Base-by-base conservation (phyloP, 2,888 invertebrate genomes). In the Sicus ferrugineus region DNA sequence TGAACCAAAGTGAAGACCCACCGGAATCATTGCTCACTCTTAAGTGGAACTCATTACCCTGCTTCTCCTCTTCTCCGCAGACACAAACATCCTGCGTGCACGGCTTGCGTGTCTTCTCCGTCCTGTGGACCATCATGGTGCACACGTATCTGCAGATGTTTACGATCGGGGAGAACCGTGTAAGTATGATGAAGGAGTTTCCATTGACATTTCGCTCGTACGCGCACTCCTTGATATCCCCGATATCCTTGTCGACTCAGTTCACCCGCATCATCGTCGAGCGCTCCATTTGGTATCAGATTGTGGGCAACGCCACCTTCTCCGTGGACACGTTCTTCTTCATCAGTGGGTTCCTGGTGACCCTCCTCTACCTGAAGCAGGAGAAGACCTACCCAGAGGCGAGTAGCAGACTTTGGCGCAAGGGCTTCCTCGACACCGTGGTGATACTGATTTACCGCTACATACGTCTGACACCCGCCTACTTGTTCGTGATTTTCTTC, bases 241-340 rank as follows among this genome's bases (percentile, higher is more conserved):
- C 42, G 14, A 42, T 16, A 21, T 50, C 11, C 6, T n/a, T 54
- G 11, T 7, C 11, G n/a, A 4, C 52, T 11, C 90, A 93, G 87
- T 90, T 89, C 48, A 87, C 90, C 82, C 87, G 93, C 63, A 88
- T 89, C 1, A 88, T 93, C 73, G 92, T 90, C 0, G 93, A 94
- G 83, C 88, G 92, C 68, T 90, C 90, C 76, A 90, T 92, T 82
- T 87, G 91, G 85, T 94, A 93, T 84, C 94, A 94, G 83, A 91
- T 93, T 1, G 90, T 94, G 70, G 92, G 93, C 70, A 94, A 94
- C 83, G 94, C 93, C 1, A 92, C 93, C 6, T 93, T 92, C 81
- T 93, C 94, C 61, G 94, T 94, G 54, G 94, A 94, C 79, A 93
- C 93, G 5, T 94, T 94, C 86, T 94, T 94, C 86, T 93, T 93